Conservation (phyloP, 2,888 invertebrate genomes). For the Isoperla grammatica region DNA sequence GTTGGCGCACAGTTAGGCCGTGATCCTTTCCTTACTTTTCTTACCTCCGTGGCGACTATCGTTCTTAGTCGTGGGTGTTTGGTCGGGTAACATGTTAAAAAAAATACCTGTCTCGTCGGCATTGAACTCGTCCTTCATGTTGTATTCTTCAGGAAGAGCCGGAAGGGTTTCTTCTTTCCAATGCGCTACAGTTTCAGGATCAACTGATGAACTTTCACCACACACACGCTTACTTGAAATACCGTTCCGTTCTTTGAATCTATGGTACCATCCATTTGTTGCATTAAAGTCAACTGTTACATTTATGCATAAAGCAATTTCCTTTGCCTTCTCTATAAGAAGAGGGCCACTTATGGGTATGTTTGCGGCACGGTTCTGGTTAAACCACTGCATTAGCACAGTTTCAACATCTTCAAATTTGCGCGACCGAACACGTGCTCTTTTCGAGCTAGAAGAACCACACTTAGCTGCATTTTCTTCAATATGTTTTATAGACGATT, state of each 20-base stretch:
- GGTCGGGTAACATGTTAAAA: slow-evolving; percentile 34
- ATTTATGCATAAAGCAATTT: slow-evolving; percentile 24
- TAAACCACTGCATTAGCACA: not conserved
- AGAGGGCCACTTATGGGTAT: slow-evolving; percentile 30
- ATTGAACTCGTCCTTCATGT: slow-evolving; percentile 5
- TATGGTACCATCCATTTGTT: slow-evolving; percentile 29
- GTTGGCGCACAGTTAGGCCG: too few species aligned
- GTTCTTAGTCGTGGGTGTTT: slow-evolving; percentile 28
- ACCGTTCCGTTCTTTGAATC: slow-evolving; percentile 31
- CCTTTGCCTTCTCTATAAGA: too few species aligned
- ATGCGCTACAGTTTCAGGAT: slow-evolving; percentile 21
- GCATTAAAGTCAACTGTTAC: slow-evolving; percentile 26
- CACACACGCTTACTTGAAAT: too few species aligned
- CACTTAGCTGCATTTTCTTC: slow-evolving; percentile 16
- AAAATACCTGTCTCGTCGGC: slow-evolving; percentile 35
- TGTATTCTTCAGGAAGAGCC: slow-evolving; percentile 17
- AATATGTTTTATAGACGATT: slow-evolving; percentile 20
- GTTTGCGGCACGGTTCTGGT: slow-evolving; percentile 17
- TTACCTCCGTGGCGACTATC: slow-evolving; percentile 36
- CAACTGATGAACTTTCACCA: slow-evolving; percentile 20
- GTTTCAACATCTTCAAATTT: not conserved
- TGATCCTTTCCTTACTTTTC: slow-evolving; percentile 34
- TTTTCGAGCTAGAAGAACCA: not conserved
- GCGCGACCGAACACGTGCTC: not conserved
- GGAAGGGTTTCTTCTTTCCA: too few species aligned